Evolutionary conservation across 2,113 vertebrate species (phyloP).

Genomic region (Takifugu flavidus): DNA sequence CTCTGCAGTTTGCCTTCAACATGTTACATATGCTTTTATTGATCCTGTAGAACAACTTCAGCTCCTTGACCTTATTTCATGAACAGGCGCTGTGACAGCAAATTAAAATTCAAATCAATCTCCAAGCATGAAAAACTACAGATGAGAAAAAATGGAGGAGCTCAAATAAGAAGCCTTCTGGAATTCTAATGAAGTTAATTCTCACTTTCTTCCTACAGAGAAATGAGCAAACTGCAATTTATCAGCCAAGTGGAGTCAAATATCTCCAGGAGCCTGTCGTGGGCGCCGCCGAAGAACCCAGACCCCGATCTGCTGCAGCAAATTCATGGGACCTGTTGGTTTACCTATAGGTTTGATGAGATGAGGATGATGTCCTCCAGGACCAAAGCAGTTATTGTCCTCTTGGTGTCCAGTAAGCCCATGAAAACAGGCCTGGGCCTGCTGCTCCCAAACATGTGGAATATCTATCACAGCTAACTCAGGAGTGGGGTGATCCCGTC

Average conservation of each 20-base stretch:
- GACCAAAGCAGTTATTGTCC: no score
- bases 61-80: constrained; percentile 46
- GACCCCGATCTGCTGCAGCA: no score
- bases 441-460: no score
- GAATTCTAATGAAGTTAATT: constrained; percentile 57
- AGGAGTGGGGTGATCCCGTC: no score
- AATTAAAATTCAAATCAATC: constrained; percentile 55
- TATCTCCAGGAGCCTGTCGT: no score
- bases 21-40: constrained; percentile 33
- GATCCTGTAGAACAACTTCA: constrained; percentile 50
- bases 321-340: no score
- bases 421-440: no score
- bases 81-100: constrained; percentile 45
- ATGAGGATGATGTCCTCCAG: no score
- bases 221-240: constrained; percentile 29
- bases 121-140: constrained; percentile 25
- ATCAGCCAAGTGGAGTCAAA: constrained; percentile 7
- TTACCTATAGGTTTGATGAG: no score
- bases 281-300: no score
- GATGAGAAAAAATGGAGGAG: constrained; percentile 19
- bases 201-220: constrained; percentile 24
- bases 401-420: no score
- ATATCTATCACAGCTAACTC: no score
- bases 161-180: constrained; percentile 52
- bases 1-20: constrained; percentile 26